Conservation (phyloP, 2,113 vertebrate species). For the Nannospalax galili region DNA sequence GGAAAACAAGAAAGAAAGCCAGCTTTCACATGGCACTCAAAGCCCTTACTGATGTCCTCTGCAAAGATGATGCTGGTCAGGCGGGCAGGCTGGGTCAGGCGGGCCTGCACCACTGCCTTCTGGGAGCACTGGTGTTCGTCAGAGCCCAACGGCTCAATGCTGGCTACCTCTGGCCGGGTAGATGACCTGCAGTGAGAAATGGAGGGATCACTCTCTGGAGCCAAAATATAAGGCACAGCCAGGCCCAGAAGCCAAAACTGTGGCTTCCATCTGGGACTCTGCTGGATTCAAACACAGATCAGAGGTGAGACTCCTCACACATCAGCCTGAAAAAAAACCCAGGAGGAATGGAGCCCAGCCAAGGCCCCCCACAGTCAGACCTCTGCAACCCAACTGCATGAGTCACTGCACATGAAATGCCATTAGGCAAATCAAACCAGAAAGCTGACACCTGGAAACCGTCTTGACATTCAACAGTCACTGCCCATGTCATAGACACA, state of each 20-base stretch:
- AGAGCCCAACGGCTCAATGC: constrained; percentile 89
- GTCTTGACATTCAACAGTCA: accelerated
- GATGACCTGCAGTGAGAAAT: constrained; percentile 88
- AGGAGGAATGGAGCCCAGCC: accelerated
- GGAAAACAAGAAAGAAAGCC: no score
- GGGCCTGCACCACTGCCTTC: constrained; percentile 93
- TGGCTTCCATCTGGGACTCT: accelerated
- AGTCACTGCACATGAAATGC: accelerated
- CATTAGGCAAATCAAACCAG: neutral
- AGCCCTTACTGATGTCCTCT: constrained; percentile 92
- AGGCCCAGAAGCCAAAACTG: neutral
- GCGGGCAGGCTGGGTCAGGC: constrained; percentile 88
- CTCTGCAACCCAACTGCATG: accelerated
- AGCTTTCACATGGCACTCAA: accelerated
- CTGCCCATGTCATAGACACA: accelerated
- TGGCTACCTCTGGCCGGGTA: constrained; percentile 95
- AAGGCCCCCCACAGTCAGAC: neutral
- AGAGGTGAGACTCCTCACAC: neutral
- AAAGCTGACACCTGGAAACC: neutral
- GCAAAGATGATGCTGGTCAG: constrained; percentile 93
- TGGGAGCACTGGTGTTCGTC: constrained; percentile 90
- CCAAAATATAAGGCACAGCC: neutral
- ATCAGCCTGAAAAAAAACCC: neutral
- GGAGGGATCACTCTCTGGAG: neutral
- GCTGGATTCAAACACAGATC: neutral